Conservation (phyloP, 2,888 invertebrate genomes). For the Heliconius ethilla region DNA sequence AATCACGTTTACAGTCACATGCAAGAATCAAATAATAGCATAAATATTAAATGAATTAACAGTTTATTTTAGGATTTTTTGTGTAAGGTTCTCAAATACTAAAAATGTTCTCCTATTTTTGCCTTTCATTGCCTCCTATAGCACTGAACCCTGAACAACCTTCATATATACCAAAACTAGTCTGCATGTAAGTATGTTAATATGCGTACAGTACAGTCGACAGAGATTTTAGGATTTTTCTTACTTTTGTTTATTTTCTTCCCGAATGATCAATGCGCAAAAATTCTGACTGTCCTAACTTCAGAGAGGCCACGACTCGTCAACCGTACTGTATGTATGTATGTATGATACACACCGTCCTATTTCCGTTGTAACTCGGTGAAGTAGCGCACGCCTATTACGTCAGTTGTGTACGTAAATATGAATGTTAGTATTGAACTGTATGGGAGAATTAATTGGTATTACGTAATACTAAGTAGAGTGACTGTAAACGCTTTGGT, state of each 20-base stretch:
- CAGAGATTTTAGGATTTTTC: neutral
- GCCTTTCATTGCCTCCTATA: neutral
- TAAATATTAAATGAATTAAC: too few relatives aligned
- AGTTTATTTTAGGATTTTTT: too few relatives aligned
- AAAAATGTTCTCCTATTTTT: too few relatives aligned
- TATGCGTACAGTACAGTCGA: neutral
- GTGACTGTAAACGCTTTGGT: neutral
- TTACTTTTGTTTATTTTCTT: neutral
- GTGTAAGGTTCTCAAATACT: too few relatives aligned
- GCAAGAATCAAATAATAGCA: too few relatives aligned
- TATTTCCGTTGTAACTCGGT: constrained; percentile 19
- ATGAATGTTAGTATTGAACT: neutral
- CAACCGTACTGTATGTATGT: neutral
- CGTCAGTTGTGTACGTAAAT: constrained; percentile 11
- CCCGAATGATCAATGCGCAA: too few relatives aligned
- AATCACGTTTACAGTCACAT: too few relatives aligned
- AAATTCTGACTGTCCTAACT: too few relatives aligned
- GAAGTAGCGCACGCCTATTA: constrained; percentile 3
- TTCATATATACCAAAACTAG: neutral
- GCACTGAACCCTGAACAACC: neutral
- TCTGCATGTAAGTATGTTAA: neutral
- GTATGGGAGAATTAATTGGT: neutral
- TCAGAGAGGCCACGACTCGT: too few relatives aligned
- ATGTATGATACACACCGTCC: neutral
- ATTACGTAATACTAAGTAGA: neutral